Conservation (phyloP, 2,113 vertebrate genomes). For the Odontophorus gujanensis region DNA sequence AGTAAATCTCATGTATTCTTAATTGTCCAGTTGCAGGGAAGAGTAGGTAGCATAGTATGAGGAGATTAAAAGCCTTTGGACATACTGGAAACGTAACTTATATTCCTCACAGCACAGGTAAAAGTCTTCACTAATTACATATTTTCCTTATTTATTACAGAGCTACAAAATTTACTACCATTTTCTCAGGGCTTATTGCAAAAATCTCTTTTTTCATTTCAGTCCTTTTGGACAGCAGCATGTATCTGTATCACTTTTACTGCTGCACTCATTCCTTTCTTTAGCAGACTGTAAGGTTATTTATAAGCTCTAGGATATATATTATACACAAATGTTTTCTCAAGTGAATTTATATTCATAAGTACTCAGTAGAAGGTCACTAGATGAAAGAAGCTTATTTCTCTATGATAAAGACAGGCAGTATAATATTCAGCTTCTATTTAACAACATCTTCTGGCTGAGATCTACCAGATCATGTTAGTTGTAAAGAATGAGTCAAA, state of each 20-base stretch:
- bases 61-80: neutral
- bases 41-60: neutral
- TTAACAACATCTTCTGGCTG: conserved; percentile 23
- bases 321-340: conserved; percentile 2
- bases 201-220: neutral
- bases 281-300: conserved; percentile 4
- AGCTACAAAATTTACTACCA: neutral
- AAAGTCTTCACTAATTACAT: neutral
- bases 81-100: neutral
- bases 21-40: neutral
- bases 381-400: conserved; percentile 29
- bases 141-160: neutral
- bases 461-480: conserved; percentile 16
- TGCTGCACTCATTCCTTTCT: neutral
- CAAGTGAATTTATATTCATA: neutral
- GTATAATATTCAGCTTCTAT: neutral
- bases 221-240: neutral
- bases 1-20: neutral
- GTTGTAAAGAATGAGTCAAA: neutral
- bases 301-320: conserved; percentile 30
- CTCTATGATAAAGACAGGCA: neutral
- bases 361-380: conserved; percentile 32
- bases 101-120: neutral
- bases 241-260: conserved; percentile 1
- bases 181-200: neutral